Percentiles rank a stretch among this genome's conserved stretches.
phyloP scores from a whole-genome alignment of 2,797 vertebrate genomes.

The Oreortyx pictus region DNA sequence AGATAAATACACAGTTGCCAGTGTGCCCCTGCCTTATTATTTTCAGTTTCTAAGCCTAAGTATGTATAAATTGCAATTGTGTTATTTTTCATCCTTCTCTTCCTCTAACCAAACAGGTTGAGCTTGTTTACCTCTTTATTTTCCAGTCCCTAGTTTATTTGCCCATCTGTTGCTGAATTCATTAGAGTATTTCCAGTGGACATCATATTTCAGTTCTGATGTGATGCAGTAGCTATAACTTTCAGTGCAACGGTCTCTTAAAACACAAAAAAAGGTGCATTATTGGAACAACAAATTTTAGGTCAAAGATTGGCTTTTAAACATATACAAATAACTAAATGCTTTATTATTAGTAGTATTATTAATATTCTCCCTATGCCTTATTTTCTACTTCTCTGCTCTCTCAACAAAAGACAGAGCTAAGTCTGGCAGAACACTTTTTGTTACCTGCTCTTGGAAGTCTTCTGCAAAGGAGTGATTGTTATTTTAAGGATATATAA shows the following conservation, averaged over 20 bases:
- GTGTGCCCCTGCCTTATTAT: slow-evolving; percentile 18
- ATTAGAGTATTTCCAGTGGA: neutral
- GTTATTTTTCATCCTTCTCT: slow-evolving; percentile 12
- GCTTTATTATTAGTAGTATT: neutral
- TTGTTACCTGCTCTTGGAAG: neutral
- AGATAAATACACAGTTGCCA: slow-evolving; percentile 60
- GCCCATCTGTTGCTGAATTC: neutral
- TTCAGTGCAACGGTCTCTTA: neutral
- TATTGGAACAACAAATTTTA: neutral
- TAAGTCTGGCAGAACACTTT: neutral
- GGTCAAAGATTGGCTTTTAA: neutral
- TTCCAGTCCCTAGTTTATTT: slow-evolving; percentile 28
- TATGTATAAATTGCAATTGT: neutral
- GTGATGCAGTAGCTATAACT: neutral
- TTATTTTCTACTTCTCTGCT: neutral
- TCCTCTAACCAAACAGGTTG: neutral
- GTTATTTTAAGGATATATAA: neutral
- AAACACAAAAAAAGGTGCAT: neutral
- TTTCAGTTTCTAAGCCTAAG: slow-evolving; percentile 24
- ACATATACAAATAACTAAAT: neutral
- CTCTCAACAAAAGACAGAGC: neutral
- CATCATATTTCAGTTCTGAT: neutral
- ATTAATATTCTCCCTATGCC: neutral
- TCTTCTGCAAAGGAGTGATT: neutral
- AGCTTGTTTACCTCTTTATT: neutral